Percentiles rank a stretch among this genome's conserved stretches.
Evolutionary conservation across 1,140 invertebrate species (phyloP).

Genomic region (Bombus pyrosoma): DNA sequence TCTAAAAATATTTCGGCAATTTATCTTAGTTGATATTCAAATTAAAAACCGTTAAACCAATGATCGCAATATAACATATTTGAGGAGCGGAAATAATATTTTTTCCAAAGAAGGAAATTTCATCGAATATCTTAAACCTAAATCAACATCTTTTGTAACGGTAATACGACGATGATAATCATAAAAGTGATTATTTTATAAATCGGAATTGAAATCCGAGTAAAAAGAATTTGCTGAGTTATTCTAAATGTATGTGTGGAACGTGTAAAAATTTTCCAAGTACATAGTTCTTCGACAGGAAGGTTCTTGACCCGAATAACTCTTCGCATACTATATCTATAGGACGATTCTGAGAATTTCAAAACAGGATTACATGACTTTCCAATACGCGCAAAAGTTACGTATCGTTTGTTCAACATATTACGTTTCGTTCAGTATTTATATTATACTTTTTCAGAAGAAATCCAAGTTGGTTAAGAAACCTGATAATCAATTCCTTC

Average conservation of each 20-base stretch:
- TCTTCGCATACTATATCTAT: neutral
- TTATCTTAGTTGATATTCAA: neutral
- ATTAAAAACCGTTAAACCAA: neutral
- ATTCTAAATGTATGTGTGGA: neutral
- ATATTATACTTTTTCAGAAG: neutral
- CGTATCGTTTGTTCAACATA: neutral
- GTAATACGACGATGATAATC: neutral
- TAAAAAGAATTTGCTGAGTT: neutral
- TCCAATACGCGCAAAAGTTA: neutral
- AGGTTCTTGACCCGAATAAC: constrained; percentile 15
- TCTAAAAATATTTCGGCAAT: neutral
- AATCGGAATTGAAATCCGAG: too few species aligned
- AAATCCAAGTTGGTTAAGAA: neutral
- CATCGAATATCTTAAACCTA: neutral
- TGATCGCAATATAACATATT: neutral
- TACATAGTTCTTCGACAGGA: neutral
- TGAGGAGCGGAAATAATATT: neutral
- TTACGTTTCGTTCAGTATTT: too few species aligned
- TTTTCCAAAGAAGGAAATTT: neutral
- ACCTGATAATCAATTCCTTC: neutral
- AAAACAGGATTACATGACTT: neutral
- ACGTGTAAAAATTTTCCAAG: neutral
- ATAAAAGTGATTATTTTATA: too few species aligned
- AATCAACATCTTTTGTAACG: neutral
- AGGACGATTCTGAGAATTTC: neutral